These are phyloP conservation scores for Peromyscus melanophrys DNA, from an alignment of 2,797 vertebrate species.

Conservation along the genomic window DNA sequence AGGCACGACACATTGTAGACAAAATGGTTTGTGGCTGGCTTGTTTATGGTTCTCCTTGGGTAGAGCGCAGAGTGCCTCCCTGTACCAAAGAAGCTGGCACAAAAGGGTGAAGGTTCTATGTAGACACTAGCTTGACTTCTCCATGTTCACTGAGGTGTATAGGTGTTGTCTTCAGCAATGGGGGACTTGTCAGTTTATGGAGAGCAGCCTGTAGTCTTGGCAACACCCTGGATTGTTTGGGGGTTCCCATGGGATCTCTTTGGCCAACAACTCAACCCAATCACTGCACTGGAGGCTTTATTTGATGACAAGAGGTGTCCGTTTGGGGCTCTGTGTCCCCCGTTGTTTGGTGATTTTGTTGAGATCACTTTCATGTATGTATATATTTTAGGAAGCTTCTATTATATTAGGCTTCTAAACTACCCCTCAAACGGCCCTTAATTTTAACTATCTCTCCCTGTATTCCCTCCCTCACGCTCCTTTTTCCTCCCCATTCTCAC, in stretches of 20 bases:
- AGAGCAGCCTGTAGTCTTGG: background rate
- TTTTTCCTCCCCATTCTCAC: background rate
- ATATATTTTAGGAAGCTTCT: background rate
- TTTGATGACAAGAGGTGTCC: background rate
- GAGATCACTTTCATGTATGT: background rate
- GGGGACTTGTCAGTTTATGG: background rate
- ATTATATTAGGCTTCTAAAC: background rate
- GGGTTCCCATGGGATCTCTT: background rate
- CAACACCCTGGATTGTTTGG: background rate
- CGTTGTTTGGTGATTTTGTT: background rate
- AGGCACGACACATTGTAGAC: background rate
- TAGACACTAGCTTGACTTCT: background rate
- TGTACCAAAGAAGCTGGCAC: background rate
- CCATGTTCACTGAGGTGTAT: background rate
- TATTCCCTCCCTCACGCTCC: background rate
- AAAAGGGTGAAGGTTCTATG: too few relatives aligned
- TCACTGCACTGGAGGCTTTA: background rate
- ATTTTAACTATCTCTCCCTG: background rate
- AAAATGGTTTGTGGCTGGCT: background rate
- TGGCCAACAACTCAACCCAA: background rate
- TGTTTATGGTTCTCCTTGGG: background rate
- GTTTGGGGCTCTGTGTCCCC: background rate
- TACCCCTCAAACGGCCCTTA: background rate
- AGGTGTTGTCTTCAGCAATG: background rate
- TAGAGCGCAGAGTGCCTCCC: background rate